These are phyloP conservation scores for Triplophysa rosa DNA, from an alignment of 2,113 vertebrate genomes.

Conservation along the genomic window DNA sequence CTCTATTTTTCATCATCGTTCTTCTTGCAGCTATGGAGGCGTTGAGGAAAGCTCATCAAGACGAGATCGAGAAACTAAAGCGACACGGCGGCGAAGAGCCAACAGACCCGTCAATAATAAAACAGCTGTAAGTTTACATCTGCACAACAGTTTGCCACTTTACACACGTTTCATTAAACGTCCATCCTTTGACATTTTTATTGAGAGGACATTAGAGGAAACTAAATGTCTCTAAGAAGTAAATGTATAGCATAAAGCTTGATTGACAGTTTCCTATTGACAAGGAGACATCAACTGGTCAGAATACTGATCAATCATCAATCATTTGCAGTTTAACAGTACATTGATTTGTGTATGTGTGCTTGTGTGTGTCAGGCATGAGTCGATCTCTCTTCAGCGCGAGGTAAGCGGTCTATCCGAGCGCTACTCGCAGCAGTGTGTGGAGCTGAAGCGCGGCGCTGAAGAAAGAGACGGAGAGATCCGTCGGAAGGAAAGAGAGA, in stretches of 20 bases:
- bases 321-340: conserved; percentile 27
- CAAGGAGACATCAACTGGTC: neutral
- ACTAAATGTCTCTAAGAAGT: too few relatives aligned
- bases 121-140: conserved; percentile 78
- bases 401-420: conserved; percentile 88
- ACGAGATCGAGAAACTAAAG: conserved; percentile 80
- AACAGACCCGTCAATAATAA: conserved; percentile 71
- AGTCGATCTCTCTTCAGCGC: conserved; percentile 74
- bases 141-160: neutral
- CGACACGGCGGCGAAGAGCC: conserved; percentile 49
- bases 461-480: conserved; percentile 76
- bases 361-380: conserved; percentile 70
- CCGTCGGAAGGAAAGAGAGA: conserved; percentile 77
- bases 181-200: too few relatives aligned
- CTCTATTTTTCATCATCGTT: neutral
- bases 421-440: conserved; percentile 85
- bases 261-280: neutral
- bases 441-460: conserved; percentile 79
- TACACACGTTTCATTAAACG: neutral
- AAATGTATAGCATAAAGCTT: too few relatives aligned
- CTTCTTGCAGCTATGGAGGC: conserved; percentile 80
- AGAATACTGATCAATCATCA: conserved; percentile 13
- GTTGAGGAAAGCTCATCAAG: conserved; percentile 84
- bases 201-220: too few relatives aligned
- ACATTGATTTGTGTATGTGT: neutral